Evolutionary conservation across 2,888 invertebrate species (phyloP), one percentile per base, ranked within the genome.

Genomic region (Drosophila lacicola): DNA sequence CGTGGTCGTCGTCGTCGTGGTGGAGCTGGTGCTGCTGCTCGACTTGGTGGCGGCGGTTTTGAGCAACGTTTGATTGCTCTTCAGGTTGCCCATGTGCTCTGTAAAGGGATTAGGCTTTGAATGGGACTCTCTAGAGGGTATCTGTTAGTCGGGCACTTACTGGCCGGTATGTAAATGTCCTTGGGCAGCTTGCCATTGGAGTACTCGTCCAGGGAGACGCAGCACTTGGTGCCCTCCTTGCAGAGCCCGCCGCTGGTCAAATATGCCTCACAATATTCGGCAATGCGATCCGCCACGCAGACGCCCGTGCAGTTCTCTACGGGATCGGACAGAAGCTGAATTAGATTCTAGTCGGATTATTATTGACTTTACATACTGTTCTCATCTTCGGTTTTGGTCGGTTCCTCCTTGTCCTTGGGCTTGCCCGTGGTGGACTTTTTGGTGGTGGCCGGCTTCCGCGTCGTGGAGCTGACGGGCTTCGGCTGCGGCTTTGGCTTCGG

Each of bases 181-280:
- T 95, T 93, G 0, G 96, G 96, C 2, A 95, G 94, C 71, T 95
- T 94, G 21, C 86, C 84, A 81, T 95, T 95, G 0, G 95, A 95
- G 88, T 95, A 96, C 10, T 93, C 94, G 82, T 97, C 96, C 72
- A 95, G 94, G 13, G 96, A 95, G 3, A 97, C 96, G 92, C 98
- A 98, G 92, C 98, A 98, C 63, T 95, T 94, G 66, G 96, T 93
- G 0, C 96, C 96, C 14, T 94, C 92, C 80, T 95, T 95, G 91
- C 98, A 97, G 2, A 97, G 93, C 34, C 94, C 95, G 37, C 94
- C 93, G 2, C 95, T 94, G 53, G 95, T 95, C 53, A 97, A 93
- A 80, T 97, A 96, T 0, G 97, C 97, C 86, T 97, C 97, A 91
- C 98, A 98, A 91, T 97, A 97, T 89, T 96, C 95, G 0, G 97